These are phyloP conservation scores for Rhinopomastus cyanomelas DNA, from an alignment of 2,113 vertebrate species.

Conservation along the genomic window DNA sequence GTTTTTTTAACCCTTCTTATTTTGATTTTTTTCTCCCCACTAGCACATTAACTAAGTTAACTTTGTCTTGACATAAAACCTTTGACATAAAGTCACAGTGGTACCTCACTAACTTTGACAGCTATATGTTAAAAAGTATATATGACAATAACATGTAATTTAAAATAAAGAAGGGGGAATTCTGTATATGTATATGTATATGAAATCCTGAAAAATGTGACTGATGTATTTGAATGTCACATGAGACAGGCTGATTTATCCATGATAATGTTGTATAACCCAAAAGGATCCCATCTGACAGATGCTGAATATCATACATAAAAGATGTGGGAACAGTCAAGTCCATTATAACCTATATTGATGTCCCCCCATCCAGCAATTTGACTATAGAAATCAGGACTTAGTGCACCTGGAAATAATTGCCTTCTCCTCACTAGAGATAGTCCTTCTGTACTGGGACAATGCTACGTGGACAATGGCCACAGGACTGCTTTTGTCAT, in stretches of 20 bases:
- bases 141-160: background rate
- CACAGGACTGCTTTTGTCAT: conserved; percentile 7
- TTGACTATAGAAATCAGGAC: conserved; percentile 40
- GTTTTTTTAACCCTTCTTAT: no score
- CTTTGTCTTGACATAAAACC: no score
- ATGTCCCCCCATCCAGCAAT: background rate
- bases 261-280: background rate
- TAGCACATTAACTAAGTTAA: no score
- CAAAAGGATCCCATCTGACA: background rate
- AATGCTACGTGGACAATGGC: conserved; percentile 33
- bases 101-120: background rate
- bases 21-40: no score
- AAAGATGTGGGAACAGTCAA: conserved; percentile 17
- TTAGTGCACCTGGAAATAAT: conserved; percentile 37
- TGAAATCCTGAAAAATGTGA: background rate
- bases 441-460: conserved; percentile 1
- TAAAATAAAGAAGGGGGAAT: background rate
- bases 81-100: background rate
- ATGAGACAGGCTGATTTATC: background rate
- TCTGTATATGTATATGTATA: background rate
- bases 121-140: background rate
- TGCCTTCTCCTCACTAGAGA: conserved; percentile 22
- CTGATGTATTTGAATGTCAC: conserved; percentile 8
- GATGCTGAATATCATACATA: background rate
- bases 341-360: background rate